Evolutionary conservation across 2,113 vertebrate species (phyloP), one percentile per base, ranked within the genome.

Genomic region (Xyliphius kryptos): DNA sequence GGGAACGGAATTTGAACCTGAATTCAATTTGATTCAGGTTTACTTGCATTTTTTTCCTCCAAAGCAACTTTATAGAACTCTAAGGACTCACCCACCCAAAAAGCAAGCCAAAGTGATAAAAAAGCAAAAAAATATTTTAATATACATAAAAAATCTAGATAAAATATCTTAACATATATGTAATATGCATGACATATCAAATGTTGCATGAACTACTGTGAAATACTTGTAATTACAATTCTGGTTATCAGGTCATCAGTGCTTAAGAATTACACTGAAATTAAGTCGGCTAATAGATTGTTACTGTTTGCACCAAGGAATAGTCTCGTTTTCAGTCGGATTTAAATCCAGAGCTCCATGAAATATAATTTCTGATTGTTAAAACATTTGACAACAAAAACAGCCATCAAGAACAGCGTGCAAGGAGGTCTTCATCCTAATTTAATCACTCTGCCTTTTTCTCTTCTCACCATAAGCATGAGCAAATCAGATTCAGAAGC

Each of bases 381-480:
- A 32, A 44, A n/a, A 19, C 22, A 40, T 46, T 46, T 32, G 19
- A 41, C 20, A 5, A 12, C 22, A 16, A 36, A 41, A 41, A 7
- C 20, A 26, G n/a, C 6, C 21, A 48, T 15, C 12, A 47, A 40
- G 16, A 3, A 3, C 51, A 48, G 21, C 19, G 20, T 37, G 43
- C 43, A 38, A 47, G 17, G 56, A 32, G 26, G 7, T 32, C 26
- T 5, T 32, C 1, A 1, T 32, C 7, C 4, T 32, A 32, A 32
- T 32, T 32, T 32, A 32, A 32, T 32, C 26, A 32, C 26, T 32
- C 26, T 32, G 26, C 26, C n/a, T n/a, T n/a, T n/a, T n/a, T 8
- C 61, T n/a, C 16, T 43, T 61, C 40, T 63, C 41, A 74, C 22
- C 67, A 87, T 88, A 86, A 76, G 79, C 48, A 84, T n/a, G n/a